Conservation (phyloP, 2,113 vertebrate genomes). For the Podarcis cretensis region DNA sequence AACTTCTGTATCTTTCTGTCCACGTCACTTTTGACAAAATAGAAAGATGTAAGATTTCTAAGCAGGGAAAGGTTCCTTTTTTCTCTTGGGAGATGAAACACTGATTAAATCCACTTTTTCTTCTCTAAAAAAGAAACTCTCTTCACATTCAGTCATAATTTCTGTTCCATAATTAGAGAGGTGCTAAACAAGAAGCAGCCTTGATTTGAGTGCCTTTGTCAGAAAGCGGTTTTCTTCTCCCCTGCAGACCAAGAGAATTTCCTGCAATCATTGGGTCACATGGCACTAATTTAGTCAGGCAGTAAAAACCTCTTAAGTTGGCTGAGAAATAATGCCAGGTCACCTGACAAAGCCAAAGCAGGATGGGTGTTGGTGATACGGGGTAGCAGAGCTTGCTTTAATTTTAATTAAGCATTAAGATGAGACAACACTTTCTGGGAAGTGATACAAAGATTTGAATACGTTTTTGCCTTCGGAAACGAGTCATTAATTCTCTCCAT, state of each 20-base stretch:
- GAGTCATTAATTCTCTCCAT: neutral
- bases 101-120: neutral
- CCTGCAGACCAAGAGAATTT: neutral
- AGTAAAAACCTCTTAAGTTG: neutral
- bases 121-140: neutral
- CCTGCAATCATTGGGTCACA: neutral
- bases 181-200: neutral
- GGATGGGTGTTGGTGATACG: neutral
- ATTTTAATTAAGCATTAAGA: neutral
- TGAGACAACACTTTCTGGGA: neutral
- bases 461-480: neutral
- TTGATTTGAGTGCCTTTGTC: neutral
- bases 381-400: neutral
- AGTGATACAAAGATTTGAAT: neutral
- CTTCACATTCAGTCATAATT: neutral
- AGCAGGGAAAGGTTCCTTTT: neutral
- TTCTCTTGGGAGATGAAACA: neutral
- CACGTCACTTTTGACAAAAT: neutral
- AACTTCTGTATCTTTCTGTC: neutral
- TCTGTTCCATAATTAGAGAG: neutral
- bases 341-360: neutral
- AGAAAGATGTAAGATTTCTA: neutral
- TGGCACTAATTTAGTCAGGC: neutral
- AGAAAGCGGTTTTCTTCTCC: neutral
- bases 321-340: neutral